Evolutionary conservation across 2,113 vertebrate species (phyloP).

Genomic region (Orthochromis malagaraziensis): DNA sequence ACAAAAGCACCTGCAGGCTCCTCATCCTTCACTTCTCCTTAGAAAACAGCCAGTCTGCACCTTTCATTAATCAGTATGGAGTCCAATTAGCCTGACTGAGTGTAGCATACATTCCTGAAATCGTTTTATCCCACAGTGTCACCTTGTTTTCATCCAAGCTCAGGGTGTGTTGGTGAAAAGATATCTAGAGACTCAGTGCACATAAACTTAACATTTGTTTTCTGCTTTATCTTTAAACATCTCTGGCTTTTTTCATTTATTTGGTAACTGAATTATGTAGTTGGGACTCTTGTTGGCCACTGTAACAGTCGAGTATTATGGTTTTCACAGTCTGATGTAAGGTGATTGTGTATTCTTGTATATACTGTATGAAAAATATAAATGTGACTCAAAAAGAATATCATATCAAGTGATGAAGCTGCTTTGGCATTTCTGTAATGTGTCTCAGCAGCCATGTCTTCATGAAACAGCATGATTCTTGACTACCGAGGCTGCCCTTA

Average conservation of each 20-base stretch:
- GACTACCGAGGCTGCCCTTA: not conserved
- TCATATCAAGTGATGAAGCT: not conserved
- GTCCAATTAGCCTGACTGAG: constrained; percentile 1
- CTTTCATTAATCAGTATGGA: not conserved
- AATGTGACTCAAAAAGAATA: not conserved
- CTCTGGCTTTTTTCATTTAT: not conserved
- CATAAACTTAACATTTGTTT: constrained; percentile 5
- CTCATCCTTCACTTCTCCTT: not conserved
- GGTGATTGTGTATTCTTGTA: constrained; percentile 33
- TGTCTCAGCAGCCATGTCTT: not conserved
- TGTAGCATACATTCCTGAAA: constrained; percentile 47
- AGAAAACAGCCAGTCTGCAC: not conserved
- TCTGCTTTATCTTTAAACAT: not conserved
- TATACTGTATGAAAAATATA: constrained; percentile 21
- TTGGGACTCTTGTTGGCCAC: not conserved
- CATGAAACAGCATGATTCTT: constrained; percentile 17
- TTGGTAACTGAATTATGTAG: not conserved
- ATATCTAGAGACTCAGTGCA: not conserved
- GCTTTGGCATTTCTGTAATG: not conserved
- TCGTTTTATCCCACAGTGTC: not conserved
- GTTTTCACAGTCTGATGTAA: constrained; percentile 24
- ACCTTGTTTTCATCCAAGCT: not conserved
- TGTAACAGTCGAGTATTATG: constrained; percentile 25
- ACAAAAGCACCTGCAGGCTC: constrained; percentile 14
- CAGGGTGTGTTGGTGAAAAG: constrained; percentile 12